Evolutionary conservation across 1,140 invertebrate species (phyloP).

Genomic region (Cydia fagiglandana): DNA sequence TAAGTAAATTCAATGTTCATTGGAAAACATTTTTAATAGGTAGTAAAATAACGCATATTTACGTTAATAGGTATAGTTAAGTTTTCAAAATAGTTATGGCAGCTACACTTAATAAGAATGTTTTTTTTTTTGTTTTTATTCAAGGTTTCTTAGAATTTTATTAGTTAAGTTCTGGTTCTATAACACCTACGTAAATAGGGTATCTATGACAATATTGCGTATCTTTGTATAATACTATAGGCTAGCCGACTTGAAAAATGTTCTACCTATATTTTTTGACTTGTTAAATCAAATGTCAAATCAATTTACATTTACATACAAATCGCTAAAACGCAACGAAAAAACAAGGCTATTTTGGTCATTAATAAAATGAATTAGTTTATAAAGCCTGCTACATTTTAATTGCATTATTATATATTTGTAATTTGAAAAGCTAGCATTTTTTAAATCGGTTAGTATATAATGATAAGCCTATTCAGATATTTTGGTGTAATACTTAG

Average conservation of each 20-base stretch:
- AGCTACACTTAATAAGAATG: not conserved
- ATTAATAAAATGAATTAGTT: too few relatives aligned
- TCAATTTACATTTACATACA: not conserved
- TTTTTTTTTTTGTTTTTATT: not conserved
- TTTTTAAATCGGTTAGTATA: not conserved
- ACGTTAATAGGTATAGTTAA: not conserved
- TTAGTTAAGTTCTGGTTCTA: not conserved
- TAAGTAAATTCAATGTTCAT: too few relatives aligned
- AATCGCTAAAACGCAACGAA: too few relatives aligned
- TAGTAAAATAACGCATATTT: not conserved
- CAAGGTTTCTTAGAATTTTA: not conserved
- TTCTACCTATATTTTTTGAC: not conserved
- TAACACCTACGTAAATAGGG: slow-evolving; percentile 1
- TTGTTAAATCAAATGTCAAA: not conserved
- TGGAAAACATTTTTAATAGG: too few relatives aligned
- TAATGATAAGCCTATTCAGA: not conserved
- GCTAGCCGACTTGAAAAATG: slow-evolving; percentile 1
- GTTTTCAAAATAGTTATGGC: not conserved
- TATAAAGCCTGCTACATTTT: too few relatives aligned
- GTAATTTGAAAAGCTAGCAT: not conserved
- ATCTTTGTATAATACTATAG: not conserved
- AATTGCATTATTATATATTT: too few relatives aligned
- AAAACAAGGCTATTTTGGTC: not conserved
- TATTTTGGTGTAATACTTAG: not conserved
- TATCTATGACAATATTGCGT: slow-evolving; percentile 17